A percentile compares a stretch with the other conserved stretches of the same genome.
phyloP scores from a whole-genome alignment of 2,888 invertebrate genomes.

The Ophion obscuratus region DNA sequence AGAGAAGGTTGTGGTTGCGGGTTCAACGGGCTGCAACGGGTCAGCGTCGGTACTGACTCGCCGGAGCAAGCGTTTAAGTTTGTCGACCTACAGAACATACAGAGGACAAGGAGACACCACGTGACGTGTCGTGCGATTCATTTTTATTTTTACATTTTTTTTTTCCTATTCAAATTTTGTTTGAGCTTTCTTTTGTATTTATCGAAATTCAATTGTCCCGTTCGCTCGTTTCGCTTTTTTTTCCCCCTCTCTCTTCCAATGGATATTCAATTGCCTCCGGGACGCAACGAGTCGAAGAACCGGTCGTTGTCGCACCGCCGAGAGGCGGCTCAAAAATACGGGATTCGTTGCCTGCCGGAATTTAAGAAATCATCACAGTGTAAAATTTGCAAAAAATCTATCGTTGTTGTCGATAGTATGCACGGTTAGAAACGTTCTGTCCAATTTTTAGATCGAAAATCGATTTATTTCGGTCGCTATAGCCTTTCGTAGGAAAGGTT shows the following conservation, averaged over 20 bases:
- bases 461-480: too few relatives aligned
- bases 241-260: neutral
- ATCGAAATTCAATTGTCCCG: neutral
- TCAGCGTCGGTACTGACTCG: conserved; percentile 84
- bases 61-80: conserved; percentile 84
- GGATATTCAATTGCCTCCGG: neutral
- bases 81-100: conserved; percentile 84
- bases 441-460: too few relatives aligned
- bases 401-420: too few relatives aligned
- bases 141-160: conserved; percentile 62
- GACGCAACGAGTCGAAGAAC: too few relatives aligned
- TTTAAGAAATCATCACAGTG: too few relatives aligned
- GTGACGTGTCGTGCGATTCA: conserved; percentile 75
- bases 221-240: neutral
- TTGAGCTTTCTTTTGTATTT: neutral
- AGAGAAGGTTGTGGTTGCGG: conserved; percentile 82
- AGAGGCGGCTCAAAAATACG: too few relatives aligned
- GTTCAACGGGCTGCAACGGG: conserved; percentile 84
- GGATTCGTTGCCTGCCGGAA: too few relatives aligned
- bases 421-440: too few relatives aligned
- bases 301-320: neutral
- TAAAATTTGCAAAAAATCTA: too few relatives aligned
- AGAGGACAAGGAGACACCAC: conserved; percentile 83
- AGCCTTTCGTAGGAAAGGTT: too few relatives aligned
- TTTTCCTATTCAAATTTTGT: conserved; percentile 35